Evolutionary conservation across 2,888 invertebrate genomes (phyloP).

Genomic region (Eristalis intricaria): DNA sequence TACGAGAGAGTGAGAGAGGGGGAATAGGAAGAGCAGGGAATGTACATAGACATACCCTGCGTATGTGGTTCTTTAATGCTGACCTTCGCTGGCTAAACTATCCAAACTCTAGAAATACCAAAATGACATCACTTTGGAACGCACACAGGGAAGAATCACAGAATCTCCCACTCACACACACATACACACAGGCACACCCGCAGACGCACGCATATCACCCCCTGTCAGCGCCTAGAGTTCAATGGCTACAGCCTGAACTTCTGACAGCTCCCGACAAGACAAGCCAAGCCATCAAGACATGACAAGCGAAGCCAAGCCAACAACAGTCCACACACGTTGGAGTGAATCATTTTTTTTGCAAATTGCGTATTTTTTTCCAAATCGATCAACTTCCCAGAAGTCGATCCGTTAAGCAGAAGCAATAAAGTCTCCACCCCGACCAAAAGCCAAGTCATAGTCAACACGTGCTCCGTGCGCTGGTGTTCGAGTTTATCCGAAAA

Average conservation of each 20-base stretch:
- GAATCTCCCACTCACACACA: not conserved
- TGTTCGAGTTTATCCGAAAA: slow-evolving; percentile 24
- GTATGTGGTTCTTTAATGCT: slow-evolving; percentile 24
- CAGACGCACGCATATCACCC: not conserved
- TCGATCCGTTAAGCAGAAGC: slow-evolving; percentile 35
- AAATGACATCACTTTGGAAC: slow-evolving; percentile 61
- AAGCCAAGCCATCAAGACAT: not conserved
- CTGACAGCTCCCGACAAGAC: not conserved
- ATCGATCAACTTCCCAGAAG: slow-evolving; percentile 21
- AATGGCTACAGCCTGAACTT: slow-evolving; percentile 31
- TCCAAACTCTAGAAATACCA: slow-evolving; percentile 37
- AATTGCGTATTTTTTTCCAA: slow-evolving; percentile 2
- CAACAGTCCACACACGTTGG: not conserved
- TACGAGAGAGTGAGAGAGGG: not conserved
- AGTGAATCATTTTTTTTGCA: slow-evolving; percentile 46
- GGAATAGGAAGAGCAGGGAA: not conserved
- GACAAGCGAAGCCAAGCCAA: not conserved
- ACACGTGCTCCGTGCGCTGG: slow-evolving; percentile 49
- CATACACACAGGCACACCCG: not conserved
- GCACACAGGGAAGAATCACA: not conserved
- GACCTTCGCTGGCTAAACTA: slow-evolving; percentile 47
- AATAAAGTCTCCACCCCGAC: slow-evolving; percentile 9
- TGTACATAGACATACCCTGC: not conserved
- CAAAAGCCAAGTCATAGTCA: not conserved
- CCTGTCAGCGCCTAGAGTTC: slow-evolving; percentile 33